Base-by-base conservation (phyloP, 2,888 invertebrate genomes). In the Acleris holmiana region DNA sequence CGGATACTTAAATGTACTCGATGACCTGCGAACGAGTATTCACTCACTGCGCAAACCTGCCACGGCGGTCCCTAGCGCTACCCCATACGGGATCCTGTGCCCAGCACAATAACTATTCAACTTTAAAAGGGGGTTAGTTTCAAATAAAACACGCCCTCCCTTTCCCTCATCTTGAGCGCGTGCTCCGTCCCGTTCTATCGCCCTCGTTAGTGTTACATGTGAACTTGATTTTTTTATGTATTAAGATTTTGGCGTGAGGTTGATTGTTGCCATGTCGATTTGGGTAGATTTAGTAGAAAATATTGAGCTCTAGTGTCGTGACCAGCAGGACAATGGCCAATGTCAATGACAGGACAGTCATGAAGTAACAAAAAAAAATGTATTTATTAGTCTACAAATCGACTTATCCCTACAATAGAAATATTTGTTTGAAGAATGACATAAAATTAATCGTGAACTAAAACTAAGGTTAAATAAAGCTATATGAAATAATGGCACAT, bases 111-210 rank as follows among this genome's bases (percentile, higher is more conserved):
- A 55, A 55, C 55, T 55, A 51, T 51, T 47, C 40, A 49, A 55
- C 61, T 55, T 57, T 35, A 64, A 58, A 53, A 64, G 64, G 64
- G 64, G 64, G 64, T 64, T 58, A 58, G 40, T 57, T 63, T 53
- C 63, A 57, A 51, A 51, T 46, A 51, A 55, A 53, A 61, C 21
- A 40, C n/a, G 46, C 53, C 53, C 53, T 64, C 64, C 19, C 44
- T n/a, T 4, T 64, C 53, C 2, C 25, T 54, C 64, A 2, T 2
- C 17, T 4, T 8, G 13, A 10, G 25, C 21, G 18, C 19, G 18
- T 40, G 1, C 19, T 18, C 17, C 4, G 58, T 59, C 53, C 19
- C 53, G 13, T 17, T 64, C 53, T 48, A 13, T 29, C 64, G 21
- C 58, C 58, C 54, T 64, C 64, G 55, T 19, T 8, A 29, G 0